Base-by-base conservation (phyloP, 2,113 vertebrate genomes). In the Peromyscus maniculatus region DNA sequence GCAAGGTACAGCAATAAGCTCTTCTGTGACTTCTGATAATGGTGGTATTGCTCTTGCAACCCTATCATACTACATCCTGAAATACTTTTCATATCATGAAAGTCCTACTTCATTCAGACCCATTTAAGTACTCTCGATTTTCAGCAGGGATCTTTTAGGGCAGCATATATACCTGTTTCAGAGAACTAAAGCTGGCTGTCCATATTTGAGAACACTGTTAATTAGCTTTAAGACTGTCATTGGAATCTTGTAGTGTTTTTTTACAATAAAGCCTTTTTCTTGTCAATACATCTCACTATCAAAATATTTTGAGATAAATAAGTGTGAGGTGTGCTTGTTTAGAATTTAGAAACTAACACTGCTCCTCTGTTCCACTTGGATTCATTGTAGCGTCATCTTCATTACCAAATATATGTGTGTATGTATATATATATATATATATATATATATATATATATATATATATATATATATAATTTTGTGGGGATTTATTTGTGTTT, bases 11-110 rank as follows among this genome's bases (percentile, higher is more conserved):
- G 97, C 46, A 59, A 91, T 96, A 94, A 96, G 96, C 93, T 98
- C 97, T 98, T 98, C 98, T 99, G 98, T 99, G 98, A 98, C 91
- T 97, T 98, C 98, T 99, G 92, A 96, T 93, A 94, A 92, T 98
- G 98, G 98, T 98, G 98, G 95, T 97, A 96, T 97, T 98, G 98
- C 96, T 98, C 95, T 97, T 98, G 94, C 98, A 98, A 98, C 98
- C 96, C 95, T 98, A 62, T 98, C 97, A 84, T 97, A 96, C 89
- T 97, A 67, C 97, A 98, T 98, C 97, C 98, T 97, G 98, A 96
- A 95, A 98, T 97, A 93, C 84, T 96, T 98, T 94, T 98, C 93
- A 96, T 96, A 98, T 98, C 97, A 97, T 96, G 96, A 96, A 95
- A 91, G 83, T 95, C 96, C 89, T 96, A 96, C 94, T 91, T 93